These are phyloP conservation scores for Colletes collaris DNA, from an alignment of 2,888 invertebrate species.

Conservation along the genomic window DNA sequence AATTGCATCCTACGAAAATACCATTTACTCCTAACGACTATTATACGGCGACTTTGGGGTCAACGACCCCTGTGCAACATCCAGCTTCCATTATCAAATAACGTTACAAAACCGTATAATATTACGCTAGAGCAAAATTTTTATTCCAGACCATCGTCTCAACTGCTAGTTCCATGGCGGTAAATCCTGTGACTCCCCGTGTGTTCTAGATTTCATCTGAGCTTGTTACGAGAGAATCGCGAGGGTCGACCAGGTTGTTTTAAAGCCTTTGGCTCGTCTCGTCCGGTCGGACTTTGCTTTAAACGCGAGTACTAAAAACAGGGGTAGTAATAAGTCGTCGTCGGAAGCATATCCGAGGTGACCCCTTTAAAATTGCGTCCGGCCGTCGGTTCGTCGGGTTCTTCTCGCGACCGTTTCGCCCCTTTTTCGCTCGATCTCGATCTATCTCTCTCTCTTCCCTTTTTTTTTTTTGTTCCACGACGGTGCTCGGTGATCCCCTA, in stretches of 20 bases:
- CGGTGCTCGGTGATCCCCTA: constrained; percentile 47
- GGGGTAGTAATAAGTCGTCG: not conserved
- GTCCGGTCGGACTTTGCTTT: not conserved
- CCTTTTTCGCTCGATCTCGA: not conserved
- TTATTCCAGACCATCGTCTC: too few relatives aligned
- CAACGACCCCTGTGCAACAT: too few relatives aligned
- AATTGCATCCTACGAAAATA: too few relatives aligned
- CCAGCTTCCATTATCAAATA: too few relatives aligned
- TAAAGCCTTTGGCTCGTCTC: not conserved
- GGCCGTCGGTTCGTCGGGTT: constrained; percentile 21
- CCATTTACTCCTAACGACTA: too few relatives aligned
- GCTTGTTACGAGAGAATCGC: not conserved
- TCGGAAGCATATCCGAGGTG: constrained; percentile 25
- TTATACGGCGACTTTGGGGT: too few relatives aligned
- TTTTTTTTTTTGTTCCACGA: not conserved
- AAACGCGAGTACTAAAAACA: not conserved
- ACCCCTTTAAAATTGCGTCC: constrained; percentile 59
- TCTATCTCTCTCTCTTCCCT: not conserved
- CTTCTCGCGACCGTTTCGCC: not conserved
- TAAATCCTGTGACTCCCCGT: not conserved
- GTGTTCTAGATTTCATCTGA: not conserved
- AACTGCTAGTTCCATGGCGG: not conserved
- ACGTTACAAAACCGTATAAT: too few relatives aligned
- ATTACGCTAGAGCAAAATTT: too few relatives aligned
- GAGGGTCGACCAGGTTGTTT: not conserved